Conservation (phyloP, 2,797 vertebrate genomes). For the Chromis chromis region DNA sequence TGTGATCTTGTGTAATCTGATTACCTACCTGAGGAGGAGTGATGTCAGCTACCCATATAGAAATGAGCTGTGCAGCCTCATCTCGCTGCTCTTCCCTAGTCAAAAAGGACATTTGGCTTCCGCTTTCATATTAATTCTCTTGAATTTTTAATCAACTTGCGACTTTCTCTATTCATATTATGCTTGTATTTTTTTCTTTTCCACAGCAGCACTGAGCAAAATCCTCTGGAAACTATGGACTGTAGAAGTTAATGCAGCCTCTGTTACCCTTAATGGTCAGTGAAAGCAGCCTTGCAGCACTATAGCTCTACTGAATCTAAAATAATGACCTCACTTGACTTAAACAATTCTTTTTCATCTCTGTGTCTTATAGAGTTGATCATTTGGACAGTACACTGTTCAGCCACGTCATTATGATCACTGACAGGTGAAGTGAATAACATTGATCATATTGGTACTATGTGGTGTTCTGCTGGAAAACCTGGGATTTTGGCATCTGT, state of each 20-base stretch:
- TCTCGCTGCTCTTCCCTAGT: constrained; percentile 11
- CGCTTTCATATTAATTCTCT: constrained; percentile 1
- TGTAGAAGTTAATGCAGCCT: neutral
- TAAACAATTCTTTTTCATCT: constrained; percentile 5
- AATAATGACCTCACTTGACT: neutral
- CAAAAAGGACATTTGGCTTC: constrained; percentile 3
- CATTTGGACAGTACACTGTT: neutral
- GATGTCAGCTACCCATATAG: constrained; percentile 34
- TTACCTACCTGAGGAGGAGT: constrained; percentile 30
- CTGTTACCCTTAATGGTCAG: constrained; percentile 1
- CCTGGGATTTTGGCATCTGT: no score
- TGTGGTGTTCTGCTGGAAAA: no score
- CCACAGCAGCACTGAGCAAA: neutral
- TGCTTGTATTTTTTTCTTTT: neutral
- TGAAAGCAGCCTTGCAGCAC: constrained; percentile 14
- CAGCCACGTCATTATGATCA: no score
- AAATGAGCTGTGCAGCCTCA: constrained; percentile 34
- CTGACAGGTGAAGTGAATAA: no score
- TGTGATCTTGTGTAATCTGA: constrained; percentile 48
- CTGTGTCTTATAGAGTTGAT: constrained; percentile 19
- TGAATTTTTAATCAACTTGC: neutral
- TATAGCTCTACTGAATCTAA: constrained; percentile 6
- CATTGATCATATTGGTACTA: no score
- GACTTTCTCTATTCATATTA: neutral
- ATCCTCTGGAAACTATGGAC: neutral